Percentiles rank a stretch among this genome's conserved stretches.
These are phyloP conservation scores for Zosterops pallidus DNA, from an alignment of 2,113 vertebrate genomes.

Conservation along the genomic window DNA sequence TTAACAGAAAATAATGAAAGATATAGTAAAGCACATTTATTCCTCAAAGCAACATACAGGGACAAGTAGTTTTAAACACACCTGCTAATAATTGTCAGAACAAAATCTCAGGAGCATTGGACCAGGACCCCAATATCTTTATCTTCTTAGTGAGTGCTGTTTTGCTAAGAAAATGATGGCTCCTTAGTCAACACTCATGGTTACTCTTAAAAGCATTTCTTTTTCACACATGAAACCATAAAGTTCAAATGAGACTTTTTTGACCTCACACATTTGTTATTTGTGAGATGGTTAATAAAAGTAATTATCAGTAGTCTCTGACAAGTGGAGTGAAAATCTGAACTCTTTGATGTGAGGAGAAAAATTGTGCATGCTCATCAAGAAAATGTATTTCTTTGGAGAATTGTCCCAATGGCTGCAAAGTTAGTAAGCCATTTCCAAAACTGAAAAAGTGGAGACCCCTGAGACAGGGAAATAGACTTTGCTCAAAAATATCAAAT, in stretches of 20 bases:
- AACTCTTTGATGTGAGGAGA: neutral
- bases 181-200: neutral
- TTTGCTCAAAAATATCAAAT: neutral
- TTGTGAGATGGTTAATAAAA: neutral
- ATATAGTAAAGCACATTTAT: neutral
- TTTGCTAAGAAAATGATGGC: neutral
- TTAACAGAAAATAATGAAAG: neutral
- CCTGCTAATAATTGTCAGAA: neutral
- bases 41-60: neutral
- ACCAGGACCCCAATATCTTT: neutral
- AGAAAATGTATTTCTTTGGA: neutral
- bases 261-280: neutral
- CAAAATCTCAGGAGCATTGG: neutral
- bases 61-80: neutral
- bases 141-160: neutral
- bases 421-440: neutral
- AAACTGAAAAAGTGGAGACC: neutral
- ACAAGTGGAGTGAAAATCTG: neutral
- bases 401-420: neutral
- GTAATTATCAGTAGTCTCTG: neutral
- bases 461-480: neutral
- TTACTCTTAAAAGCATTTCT: neutral
- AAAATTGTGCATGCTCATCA: neutral
- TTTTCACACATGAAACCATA: neutral
- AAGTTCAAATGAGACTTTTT: neutral